These are phyloP conservation scores for Xyrichtys novacula DNA, from an alignment of 2,797 vertebrate species.

Conservation along the genomic window DNA sequence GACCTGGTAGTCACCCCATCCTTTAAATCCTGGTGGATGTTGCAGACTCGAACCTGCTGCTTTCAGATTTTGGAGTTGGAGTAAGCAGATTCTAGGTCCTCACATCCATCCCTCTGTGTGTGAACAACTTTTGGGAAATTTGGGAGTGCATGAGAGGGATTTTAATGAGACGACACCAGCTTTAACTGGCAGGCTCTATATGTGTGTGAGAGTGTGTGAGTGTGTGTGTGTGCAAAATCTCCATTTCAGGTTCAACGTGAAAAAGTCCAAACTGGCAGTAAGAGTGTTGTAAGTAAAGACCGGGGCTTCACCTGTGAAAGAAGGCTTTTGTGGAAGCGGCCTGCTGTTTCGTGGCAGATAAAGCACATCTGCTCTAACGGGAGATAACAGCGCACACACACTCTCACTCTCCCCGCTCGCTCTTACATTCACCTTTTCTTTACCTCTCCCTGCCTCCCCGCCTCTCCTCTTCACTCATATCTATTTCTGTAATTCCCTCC, in stretches of 20 bases:
- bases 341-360: conserved; percentile 76
- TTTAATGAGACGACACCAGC: neutral
- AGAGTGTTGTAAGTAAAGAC: conserved; percentile 70
- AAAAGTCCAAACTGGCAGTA: conserved; percentile 67
- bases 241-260: conserved; percentile 66
- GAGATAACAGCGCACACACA: conserved; percentile 64
- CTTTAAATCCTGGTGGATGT: no score
- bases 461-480: conserved; percentile 54
- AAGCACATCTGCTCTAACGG: conserved; percentile 65
- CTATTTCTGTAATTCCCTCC: conserved; percentile 69
- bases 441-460: conserved; percentile 36
- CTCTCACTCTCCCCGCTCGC: conserved; percentile 39
- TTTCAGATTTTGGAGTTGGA: no score
- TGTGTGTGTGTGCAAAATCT: conserved; percentile 53
- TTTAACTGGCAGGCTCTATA: conserved; percentile 19
- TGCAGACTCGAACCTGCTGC: no score
- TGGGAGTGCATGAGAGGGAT: neutral
- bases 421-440: conserved; percentile 47
- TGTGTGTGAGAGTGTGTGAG: conserved; percentile 20
- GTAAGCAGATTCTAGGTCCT: no score
- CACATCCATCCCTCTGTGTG: no score
- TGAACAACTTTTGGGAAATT: neutral
- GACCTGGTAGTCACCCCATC: no score
- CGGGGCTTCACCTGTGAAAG: conserved; percentile 71
- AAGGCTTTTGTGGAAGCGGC: conserved; percentile 64